These are phyloP conservation scores for Platyrinchus mystaceus DNA, from an alignment of 2,797 vertebrate species.

Conservation along the genomic window DNA sequence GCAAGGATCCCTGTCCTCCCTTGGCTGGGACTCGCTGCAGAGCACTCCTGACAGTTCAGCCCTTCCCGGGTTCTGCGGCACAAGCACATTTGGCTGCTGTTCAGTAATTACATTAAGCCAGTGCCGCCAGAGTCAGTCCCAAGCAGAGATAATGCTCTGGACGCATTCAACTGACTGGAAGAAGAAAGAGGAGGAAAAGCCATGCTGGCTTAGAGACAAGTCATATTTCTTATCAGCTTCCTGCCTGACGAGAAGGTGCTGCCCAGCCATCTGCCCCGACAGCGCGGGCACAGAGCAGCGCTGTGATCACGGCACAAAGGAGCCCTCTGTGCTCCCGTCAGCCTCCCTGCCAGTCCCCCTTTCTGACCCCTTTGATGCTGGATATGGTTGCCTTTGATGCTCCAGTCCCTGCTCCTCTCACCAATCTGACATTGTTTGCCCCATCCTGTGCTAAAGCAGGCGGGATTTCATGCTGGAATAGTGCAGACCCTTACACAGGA, in stretches of 20 bases:
- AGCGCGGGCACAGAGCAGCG: slow-evolving; percentile 2
- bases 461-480: neutral
- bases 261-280: slow-evolving; percentile 51
- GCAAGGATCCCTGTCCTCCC: neutral
- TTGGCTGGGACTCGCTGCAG: fast-evolving
- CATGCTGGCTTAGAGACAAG: slow-evolving; percentile 58
- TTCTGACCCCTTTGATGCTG: slow-evolving; percentile 30
- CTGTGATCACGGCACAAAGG: slow-evolving; percentile 35
- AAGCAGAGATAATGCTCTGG: slow-evolving; percentile 61
- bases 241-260: slow-evolving; percentile 61
- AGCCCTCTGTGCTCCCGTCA: slow-evolving; percentile 29
- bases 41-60: neutral
- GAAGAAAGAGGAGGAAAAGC: slow-evolving; percentile 60
- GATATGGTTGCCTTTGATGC: slow-evolving; percentile 9
- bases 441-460: neutral
- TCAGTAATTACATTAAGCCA: slow-evolving; percentile 66
- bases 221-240: slow-evolving; percentile 67
- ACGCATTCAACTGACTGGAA: slow-evolving; percentile 37
- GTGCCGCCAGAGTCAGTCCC: slow-evolving; percentile 35
- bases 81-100: slow-evolving; percentile 13
- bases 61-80: neutral
- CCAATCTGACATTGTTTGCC: neutral
- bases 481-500: neutral
- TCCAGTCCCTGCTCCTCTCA: neutral
- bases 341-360: slow-evolving; percentile 5